Percentiles rank a stretch among this genome's conserved stretches.
Evolutionary conservation across 2,797 vertebrate genomes (phyloP).

Genomic region (Microctenopoma stevenorrisi): DNA sequence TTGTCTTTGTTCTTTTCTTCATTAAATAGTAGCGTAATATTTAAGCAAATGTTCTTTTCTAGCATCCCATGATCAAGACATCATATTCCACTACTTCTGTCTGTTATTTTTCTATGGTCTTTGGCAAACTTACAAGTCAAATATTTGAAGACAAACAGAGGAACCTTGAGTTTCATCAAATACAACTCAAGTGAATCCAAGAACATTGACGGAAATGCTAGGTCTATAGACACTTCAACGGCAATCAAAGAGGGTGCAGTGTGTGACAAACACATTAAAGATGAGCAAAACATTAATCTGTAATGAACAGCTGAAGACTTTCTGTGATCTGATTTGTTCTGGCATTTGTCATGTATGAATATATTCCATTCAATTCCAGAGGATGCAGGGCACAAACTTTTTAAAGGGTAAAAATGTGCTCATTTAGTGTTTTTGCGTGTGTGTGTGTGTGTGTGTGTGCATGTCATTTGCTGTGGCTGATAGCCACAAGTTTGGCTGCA

Average conservation of each 20-base stretch:
- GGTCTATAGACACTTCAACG: slow-evolving; percentile 7
- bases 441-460: slow-evolving; percentile 7
- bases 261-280: not conserved
- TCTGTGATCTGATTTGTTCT: not conserved
- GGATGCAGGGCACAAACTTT: not conserved
- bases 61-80: slow-evolving; percentile 35
- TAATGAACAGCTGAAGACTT: not conserved
- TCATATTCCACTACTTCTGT: slow-evolving; percentile 10
- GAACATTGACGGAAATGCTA: not conserved
- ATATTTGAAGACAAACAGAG: slow-evolving; percentile 17
- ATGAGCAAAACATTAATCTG: not conserved
- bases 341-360: not conserved
- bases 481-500: too few relatives aligned
- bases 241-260: not conserved
- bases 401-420: not conserved
- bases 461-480: too few relatives aligned
- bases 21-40: not conserved
- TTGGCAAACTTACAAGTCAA: slow-evolving; percentile 11
- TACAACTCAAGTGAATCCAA: not conserved
- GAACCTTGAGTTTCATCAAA: slow-evolving; percentile 10
- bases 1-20: slow-evolving; percentile 13
- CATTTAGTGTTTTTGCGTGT: slow-evolving; percentile 9
- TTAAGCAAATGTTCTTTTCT: slow-evolving; percentile 26
- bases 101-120: slow-evolving; percentile 2
- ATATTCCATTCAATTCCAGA: not conserved